Conservation (phyloP, 2,797 vertebrate genomes). For the Phataginus tricuspis region DNA sequence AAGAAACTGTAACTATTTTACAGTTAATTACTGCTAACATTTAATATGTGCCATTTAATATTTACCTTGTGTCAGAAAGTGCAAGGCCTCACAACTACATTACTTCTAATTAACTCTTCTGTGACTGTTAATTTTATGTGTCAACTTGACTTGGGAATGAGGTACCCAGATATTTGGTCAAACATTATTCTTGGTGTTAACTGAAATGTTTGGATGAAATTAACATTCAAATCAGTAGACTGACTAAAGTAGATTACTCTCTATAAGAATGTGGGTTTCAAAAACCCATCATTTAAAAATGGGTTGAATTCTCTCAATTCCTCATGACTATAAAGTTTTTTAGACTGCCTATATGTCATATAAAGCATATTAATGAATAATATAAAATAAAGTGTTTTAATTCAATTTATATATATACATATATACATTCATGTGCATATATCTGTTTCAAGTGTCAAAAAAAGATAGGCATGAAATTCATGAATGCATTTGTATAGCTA, state of each 20-base stretch:
- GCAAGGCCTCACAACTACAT: background rate
- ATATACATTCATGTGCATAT: background rate
- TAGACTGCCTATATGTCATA: background rate
- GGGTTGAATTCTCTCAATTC: background rate
- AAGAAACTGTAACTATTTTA: background rate
- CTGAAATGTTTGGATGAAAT: background rate
- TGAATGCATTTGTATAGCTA: background rate
- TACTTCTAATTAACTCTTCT: background rate
- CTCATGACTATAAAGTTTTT: background rate
- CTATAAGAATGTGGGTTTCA: background rate
- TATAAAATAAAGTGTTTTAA: background rate
- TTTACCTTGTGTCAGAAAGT: background rate
- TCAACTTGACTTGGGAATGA: background rate
- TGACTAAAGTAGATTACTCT: background rate
- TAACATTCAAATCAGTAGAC: background rate
- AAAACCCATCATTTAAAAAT: background rate
- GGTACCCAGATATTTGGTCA: background rate
- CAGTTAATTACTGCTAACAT: background rate
- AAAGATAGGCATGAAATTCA: background rate
- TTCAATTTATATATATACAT: background rate
- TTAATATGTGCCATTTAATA: background rate
- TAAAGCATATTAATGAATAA: background rate
- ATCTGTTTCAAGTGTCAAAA: background rate
- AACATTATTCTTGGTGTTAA: background rate
- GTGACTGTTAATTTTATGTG: background rate